phyloP scores from a whole-genome alignment of 2,113 vertebrate species.

The Tenrec ecaudatus region DNA sequence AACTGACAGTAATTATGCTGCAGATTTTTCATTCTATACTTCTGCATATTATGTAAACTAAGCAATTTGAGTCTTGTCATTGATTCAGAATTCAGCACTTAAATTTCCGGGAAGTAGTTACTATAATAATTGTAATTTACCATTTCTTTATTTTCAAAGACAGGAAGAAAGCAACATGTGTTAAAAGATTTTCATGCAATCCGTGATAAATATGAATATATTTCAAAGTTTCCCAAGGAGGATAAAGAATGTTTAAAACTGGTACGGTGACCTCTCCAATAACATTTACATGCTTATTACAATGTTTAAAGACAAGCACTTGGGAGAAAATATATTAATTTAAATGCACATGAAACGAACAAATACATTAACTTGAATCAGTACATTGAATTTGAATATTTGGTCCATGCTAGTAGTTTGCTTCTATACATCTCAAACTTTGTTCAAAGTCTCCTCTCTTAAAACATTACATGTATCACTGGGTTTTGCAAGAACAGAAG shows the following conservation, averaged over 20 bases:
- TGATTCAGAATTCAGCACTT: conserved; percentile 62
- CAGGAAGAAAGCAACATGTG: neutral
- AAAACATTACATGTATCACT: neutral
- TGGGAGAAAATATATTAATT: neutral
- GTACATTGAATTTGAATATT: neutral
- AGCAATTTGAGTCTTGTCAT: conserved; percentile 53
- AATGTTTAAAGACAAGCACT: neutral
- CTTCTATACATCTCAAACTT: neutral
- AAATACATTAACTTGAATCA: neutral
- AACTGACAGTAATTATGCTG: conserved; percentile 64
- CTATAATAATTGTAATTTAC: conserved; percentile 62
- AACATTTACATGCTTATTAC: neutral
- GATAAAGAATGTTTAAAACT: conserved; percentile 42
- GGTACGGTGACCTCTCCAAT: neutral
- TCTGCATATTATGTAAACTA: conserved; percentile 69
- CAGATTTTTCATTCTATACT: conserved; percentile 55
- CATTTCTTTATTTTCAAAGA: conserved; percentile 66
- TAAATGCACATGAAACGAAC: neutral
- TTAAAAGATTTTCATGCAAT: conserved; percentile 50
- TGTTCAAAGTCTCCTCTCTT: neutral
- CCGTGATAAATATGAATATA: conserved; percentile 35
- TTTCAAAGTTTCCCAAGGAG: neutral
- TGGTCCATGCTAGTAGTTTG: neutral
- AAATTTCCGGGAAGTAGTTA: conserved; percentile 60
- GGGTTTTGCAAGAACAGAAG: neutral